Percentiles rank a stretch among this genome's conserved stretches.
Conservation (phyloP, 1,140 invertebrate species). For the Heliconius himera region DNA sequence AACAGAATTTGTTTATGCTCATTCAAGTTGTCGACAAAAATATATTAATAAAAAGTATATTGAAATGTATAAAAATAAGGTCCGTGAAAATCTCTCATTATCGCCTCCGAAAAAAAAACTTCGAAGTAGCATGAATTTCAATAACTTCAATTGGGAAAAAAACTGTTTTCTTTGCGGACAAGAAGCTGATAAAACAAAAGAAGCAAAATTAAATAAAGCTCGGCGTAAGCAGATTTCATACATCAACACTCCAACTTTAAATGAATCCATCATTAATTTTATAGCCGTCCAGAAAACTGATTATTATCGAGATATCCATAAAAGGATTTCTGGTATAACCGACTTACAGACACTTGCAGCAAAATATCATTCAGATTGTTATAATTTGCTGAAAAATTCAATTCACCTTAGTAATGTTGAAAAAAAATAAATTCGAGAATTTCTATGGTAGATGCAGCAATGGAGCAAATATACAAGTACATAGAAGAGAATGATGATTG, state of each 20-base stretch:
- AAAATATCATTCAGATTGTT: neutral
- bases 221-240: too few species aligned
- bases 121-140: neutral
- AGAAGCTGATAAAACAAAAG: too few species aligned
- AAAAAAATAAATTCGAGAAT: conserved; percentile 31
- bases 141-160: too few species aligned
- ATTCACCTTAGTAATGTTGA: conserved; percentile 15
- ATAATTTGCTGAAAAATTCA: neutral
- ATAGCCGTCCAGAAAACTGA: conserved; percentile 34
- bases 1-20: neutral
- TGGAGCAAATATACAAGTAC: conserved; percentile 27
- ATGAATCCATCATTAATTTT: conserved; percentile 4
- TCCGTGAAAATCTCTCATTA: neutral
- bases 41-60: conserved; percentile 34
- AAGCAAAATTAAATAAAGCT: too few species aligned
- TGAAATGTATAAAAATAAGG: conserved; percentile 24
- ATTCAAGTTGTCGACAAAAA: conserved; percentile 26
- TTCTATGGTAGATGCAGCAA: conserved; percentile 32
- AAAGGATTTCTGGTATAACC: conserved; percentile 38
- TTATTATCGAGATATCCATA: conserved; percentile 37
- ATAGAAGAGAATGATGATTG: conserved; percentile 27
- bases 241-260: too few species aligned
- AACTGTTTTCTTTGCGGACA: too few species aligned
- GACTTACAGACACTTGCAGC: conserved; percentile 39
- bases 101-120: neutral